Base-by-base conservation (phyloP, 2,888 invertebrate genomes). In the Yponomeuta malinellus region DNA sequence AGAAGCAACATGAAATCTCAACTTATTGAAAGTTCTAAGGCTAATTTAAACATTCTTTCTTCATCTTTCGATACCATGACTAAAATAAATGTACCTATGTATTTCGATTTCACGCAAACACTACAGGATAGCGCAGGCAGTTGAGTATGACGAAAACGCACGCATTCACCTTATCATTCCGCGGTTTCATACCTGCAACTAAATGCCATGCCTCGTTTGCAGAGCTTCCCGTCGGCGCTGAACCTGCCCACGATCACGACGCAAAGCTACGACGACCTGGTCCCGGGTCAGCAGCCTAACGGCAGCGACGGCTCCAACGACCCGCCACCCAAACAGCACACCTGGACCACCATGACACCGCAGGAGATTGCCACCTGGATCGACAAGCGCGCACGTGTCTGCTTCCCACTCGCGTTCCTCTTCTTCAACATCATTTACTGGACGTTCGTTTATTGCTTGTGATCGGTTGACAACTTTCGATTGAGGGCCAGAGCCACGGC, bases 351-450 rank as follows among this genome's bases (percentile, higher is more conserved):
- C 15, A 96, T 97, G 95, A 97, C 97, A 1, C 97, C 97, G 0
- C 97, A 97, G 78, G 96, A 97, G 85, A 96, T 97, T 72, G 96
- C 97, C 74, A 95, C 95, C 71, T 97, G 97, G 96, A 97, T 97
- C 75, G 97, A 97, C 88, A 95, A 94, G 75, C 88, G 97, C 71
- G 96, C 97, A 43, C 93, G 97, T 70, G 88, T 96, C 63, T 92
- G 96, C 2, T 97, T 97, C 83, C 97, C 97, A 0, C 83, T 95
- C 4, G 92, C 95, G 10, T 97, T 97, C 81, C 79, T 97, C 23
- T 93, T 96, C 72, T 97, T 97, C 85, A 97, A 97, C 80, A 90
- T 95, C 69, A 90, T 96, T 71, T 96, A 96, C 79, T 96, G 96
- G 96, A 95, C 95, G 69, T 96, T 96, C 76, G 95, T 96, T 69